Percentiles rank a stretch among this genome's conserved stretches.
phyloP scores from a whole-genome alignment of 2,113 vertebrate genomes.

The Leiothrix lutea region DNA sequence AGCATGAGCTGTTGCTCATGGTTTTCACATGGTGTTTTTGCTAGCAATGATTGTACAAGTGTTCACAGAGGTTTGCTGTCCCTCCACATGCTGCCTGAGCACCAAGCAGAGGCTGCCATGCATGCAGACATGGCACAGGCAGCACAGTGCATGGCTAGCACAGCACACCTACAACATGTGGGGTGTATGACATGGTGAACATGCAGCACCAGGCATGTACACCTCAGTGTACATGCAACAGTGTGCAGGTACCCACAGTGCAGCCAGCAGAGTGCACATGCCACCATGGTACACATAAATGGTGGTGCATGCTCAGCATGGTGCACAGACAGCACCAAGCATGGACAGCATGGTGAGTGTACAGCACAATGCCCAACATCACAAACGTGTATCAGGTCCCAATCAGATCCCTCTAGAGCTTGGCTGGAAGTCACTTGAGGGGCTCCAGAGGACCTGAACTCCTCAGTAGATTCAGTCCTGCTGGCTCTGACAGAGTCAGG shows the following conservation, averaged over 20 bases:
- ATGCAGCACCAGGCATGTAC: neutral
- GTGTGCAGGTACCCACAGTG: neutral
- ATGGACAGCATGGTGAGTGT: accelerated
- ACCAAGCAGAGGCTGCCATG: neutral
- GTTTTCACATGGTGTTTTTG: neutral
- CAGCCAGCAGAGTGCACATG: neutral
- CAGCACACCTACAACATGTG: accelerated
- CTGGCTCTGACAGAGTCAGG: neutral
- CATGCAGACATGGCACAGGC: accelerated
- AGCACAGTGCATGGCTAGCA: neutral
- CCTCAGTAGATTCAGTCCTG: neutral
- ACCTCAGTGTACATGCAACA: neutral
- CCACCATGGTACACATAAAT: accelerated
- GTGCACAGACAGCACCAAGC: neutral
- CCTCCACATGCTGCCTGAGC: neutral
- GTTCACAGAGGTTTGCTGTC: neutral
- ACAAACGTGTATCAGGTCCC: too few species aligned
- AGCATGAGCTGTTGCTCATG: neutral
- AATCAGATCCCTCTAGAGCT: neutral
- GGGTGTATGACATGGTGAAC: accelerated
- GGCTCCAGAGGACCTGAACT: neutral
- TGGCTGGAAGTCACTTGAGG: neutral
- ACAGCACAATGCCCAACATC: too few species aligned
- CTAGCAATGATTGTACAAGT: neutral
- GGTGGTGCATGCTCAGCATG: accelerated